phyloP scores from a whole-genome alignment of 2,113 vertebrate genomes.

The Brachionichthys hirsutus region DNA sequence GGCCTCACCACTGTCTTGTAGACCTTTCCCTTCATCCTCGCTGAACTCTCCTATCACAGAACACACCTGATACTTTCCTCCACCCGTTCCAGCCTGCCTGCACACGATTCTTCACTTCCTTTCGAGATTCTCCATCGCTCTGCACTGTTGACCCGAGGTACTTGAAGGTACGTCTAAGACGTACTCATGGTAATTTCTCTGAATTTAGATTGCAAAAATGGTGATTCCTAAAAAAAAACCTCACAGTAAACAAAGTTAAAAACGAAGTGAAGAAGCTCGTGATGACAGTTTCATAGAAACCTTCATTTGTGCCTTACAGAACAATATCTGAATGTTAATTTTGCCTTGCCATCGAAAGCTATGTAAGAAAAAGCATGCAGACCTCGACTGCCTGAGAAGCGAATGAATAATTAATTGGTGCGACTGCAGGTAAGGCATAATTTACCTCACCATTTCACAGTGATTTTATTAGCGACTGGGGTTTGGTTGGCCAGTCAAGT shows the following conservation, averaged over 20 bases:
- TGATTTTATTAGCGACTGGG: conserved; percentile 69
- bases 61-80: too few relatives aligned
- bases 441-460: conserved; percentile 66
- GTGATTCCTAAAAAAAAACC: conserved; percentile 27
- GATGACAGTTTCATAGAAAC: conserved; percentile 63
- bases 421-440: conserved; percentile 67
- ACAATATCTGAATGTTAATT: conserved; percentile 66
- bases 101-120: too few relatives aligned
- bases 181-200: too few relatives aligned
- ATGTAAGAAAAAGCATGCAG: conserved; percentile 66
- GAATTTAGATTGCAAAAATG: conserved; percentile 43
- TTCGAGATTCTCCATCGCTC: too few relatives aligned
- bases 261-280: conserved; percentile 20
- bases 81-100: too few relatives aligned
- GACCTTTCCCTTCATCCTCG: too few relatives aligned
- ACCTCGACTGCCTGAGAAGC: conserved; percentile 56
- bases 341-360: conserved; percentile 48
- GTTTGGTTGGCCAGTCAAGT: conserved; percentile 56
- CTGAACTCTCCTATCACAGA: too few relatives aligned
- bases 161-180: too few relatives aligned
- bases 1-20: too few relatives aligned
- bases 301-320: conserved; percentile 55
- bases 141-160: too few relatives aligned
- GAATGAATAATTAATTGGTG: conserved; percentile 78
- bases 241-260: conserved; percentile 38